Base-by-base conservation (phyloP, 1,140 invertebrate genomes). In the Brachionus rotundiformis region DNA sequence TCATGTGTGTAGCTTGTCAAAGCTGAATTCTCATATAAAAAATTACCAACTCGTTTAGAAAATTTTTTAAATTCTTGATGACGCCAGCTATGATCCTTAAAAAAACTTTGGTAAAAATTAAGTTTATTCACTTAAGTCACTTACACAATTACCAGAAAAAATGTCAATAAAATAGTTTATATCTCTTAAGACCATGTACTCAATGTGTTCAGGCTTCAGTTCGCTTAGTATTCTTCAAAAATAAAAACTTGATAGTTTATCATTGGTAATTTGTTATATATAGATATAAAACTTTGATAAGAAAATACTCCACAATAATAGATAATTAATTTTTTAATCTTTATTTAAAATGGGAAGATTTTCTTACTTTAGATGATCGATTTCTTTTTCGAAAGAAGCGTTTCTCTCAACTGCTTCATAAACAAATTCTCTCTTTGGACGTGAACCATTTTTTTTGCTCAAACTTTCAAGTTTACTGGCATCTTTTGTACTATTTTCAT, bases 121-220 rank as follows among this genome's bases (percentile, higher is more conserved):
- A 27, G 10, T 13, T 41, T 0, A 10, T 11, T 44, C 8, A 39
- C 1, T 79, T 33, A 6, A 13, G 13, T 13, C 23, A 79, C 76
- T 39, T 79, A 79, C 76, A 59, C 76, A 79, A 79, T 11, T 59
- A 8, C 76, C 76, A 19, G 76, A 54, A 63, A 79, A 79, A 31
- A 79, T 79, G 13, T 79, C 76, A 4, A 79, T 79, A 25, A 79
- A 79, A 59, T 79, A 79, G n/a, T 79, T 79, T 3, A 79, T 59
- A 41, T 79, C 76, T 61, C 76, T 79, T 23, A 79, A 25, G 7
- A 79, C 76, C 76, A 79, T 79, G 13, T 79, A 79, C 33, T 79
- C 76, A 25, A 79, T 79, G 10, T 79, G 76, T 5, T 59, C 11
- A 19, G 76, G 76, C 10, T 7, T 59, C 16, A 79, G 27, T 11